phyloP scores from a whole-genome alignment of 2,113 vertebrate genomes.

The Limanda limanda region DNA sequence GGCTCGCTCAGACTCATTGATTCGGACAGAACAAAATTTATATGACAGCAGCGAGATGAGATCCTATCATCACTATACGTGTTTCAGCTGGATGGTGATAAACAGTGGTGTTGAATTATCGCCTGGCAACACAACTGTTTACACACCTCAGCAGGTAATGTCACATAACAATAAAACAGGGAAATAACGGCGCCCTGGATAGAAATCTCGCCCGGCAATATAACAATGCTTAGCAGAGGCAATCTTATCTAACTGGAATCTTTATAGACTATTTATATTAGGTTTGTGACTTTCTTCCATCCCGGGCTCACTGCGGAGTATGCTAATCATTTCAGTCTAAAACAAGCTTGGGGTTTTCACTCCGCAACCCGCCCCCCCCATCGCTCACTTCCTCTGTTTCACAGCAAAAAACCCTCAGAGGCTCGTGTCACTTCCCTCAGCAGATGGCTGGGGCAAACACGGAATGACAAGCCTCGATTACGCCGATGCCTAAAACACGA shows the following conservation, averaged over 20 bases:
- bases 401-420: conserved; percentile 52
- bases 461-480: conserved; percentile 61
- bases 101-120: conserved; percentile 4
- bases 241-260: conserved; percentile 34
- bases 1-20: background rate
- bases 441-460: conserved; percentile 70
- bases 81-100: conserved; percentile 22
- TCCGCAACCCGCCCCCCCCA: background rate
- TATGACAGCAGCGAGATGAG: background rate
- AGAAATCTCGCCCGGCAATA: background rate
- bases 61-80: conserved; percentile 7
- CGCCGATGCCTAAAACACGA: conserved; percentile 64
- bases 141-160: conserved; percentile 10
- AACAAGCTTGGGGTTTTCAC: conserved; percentile 55
- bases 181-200: background rate
- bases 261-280: conserved; percentile 46
- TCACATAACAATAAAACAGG: conserved; percentile 24
- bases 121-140: background rate
- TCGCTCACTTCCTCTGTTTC: conserved; percentile 59
- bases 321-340: conserved; percentile 62
- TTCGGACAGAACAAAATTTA: background rate
- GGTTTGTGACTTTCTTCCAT: conserved; percentile 46
- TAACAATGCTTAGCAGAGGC: conserved; percentile 21
- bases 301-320: conserved; percentile 31
- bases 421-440: conserved; percentile 62